phyloP scores from a whole-genome alignment of 2,888 invertebrate species.

The Stenoptilia bipunctidactyla region DNA sequence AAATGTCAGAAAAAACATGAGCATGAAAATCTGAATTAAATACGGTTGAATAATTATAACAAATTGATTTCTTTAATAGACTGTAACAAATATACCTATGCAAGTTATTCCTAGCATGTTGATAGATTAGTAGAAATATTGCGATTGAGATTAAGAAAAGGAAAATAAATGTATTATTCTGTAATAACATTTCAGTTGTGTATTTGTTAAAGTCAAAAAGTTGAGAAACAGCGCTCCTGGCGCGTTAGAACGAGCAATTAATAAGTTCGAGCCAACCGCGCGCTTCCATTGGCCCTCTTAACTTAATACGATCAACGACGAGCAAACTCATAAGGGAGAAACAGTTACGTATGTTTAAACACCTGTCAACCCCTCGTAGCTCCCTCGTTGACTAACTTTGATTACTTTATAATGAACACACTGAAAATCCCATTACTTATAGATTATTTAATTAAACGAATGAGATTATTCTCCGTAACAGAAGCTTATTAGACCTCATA shows the following conservation, averaged over 20 bases:
- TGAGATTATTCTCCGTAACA: constrained; percentile 46
- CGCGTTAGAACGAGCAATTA: constrained; percentile 19
- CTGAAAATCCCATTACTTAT: constrained; percentile 45
- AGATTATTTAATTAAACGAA: constrained; percentile 49
- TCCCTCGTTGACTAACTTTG: constrained; percentile 56
- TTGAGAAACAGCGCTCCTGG: constrained; percentile 5
- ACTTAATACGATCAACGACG: constrained; percentile 30
- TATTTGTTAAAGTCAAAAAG: constrained; percentile 12
- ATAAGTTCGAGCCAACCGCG: background rate
- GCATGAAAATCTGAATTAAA: too few relatives aligned
- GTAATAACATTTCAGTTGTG: too few relatives aligned
- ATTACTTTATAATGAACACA: constrained; percentile 63
- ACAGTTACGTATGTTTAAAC: constrained; percentile 50
- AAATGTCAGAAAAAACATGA: too few relatives aligned
- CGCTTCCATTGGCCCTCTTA: background rate
- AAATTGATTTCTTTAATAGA: too few relatives aligned
- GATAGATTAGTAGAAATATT: too few relatives aligned
- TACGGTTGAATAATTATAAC: too few relatives aligned
- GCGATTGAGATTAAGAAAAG: too few relatives aligned
- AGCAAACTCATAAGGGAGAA: constrained; percentile 23
- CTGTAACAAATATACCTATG: too few relatives aligned
- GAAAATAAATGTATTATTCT: too few relatives aligned
- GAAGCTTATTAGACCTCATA: constrained; percentile 35
- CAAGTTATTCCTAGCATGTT: too few relatives aligned
- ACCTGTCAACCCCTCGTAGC: constrained; percentile 53